Evolutionary conservation across 2,797 vertebrate species (phyloP).

Genomic region (Odontamblyopus lacepedii): DNA sequence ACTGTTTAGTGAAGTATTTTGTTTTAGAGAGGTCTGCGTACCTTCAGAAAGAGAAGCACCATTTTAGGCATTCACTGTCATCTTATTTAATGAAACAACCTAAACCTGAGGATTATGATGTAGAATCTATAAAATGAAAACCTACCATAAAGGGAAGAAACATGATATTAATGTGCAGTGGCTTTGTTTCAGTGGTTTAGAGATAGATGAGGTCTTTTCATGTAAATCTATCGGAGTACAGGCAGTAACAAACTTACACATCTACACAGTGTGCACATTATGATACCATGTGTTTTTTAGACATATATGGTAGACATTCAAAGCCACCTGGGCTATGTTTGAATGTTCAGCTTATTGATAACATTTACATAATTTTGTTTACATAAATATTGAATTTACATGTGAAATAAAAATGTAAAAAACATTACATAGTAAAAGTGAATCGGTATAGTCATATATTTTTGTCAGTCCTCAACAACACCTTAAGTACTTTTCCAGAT

Average conservation of each 20-base stretch:
- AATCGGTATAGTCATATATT: not conserved
- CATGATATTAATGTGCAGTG: not conserved
- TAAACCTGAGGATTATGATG: conserved; percentile 19
- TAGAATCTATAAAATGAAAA: conserved; percentile 3
- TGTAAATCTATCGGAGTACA: not conserved
- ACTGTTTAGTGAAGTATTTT: conserved; percentile 8
- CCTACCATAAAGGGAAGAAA: conserved; percentile 6
- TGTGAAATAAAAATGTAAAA: not conserved
- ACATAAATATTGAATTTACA: no score
- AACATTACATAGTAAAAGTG: not conserved
- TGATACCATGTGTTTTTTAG: not conserved
- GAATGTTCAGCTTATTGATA: no score
- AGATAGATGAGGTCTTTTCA: not conserved
- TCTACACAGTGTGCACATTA: no score
- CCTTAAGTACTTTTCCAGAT: not conserved
- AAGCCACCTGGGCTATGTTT: no score
- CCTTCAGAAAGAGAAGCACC: conserved; percentile 22
- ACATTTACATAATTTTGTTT: no score
- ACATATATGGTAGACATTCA: not conserved
- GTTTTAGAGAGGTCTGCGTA: conserved; percentile 15
- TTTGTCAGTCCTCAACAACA: not conserved
- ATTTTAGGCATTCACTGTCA: conserved; percentile 18
- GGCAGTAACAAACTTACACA: not conserved
- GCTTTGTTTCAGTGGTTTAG: not conserved
- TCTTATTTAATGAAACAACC: conserved; percentile 23